Conservation (phyloP, 2,113 vertebrate species). For the Trachemys scripta region DNA sequence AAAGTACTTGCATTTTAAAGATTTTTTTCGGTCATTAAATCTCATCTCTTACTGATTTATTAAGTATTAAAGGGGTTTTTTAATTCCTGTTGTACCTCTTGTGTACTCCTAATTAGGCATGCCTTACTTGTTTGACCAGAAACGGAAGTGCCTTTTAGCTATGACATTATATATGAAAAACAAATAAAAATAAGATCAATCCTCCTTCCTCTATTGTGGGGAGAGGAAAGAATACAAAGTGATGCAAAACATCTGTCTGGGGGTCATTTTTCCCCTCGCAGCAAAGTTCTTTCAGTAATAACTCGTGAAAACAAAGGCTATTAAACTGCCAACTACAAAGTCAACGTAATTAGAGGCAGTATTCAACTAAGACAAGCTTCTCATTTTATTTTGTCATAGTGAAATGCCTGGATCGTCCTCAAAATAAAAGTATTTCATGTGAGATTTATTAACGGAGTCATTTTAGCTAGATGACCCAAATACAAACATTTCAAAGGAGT, state of each 20-base stretch:
- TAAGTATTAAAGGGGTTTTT: constrained; percentile 53
- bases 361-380: constrained; percentile 52
- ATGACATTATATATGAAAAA: constrained; percentile 76
- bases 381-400: constrained; percentile 45
- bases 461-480: constrained; percentile 33
- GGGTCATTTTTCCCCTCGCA: constrained; percentile 68
- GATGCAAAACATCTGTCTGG: constrained; percentile 65
- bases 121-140: constrained; percentile 78
- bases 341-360: constrained; percentile 50
- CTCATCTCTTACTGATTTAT: neutral
- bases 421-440: constrained; percentile 1
- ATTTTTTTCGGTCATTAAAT: neutral
- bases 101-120: constrained; percentile 81
- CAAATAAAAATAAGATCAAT: constrained; percentile 78
- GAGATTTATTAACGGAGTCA: constrained; percentile 31
- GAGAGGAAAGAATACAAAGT: constrained; percentile 60
- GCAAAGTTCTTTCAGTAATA: constrained; percentile 70
- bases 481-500: neutral
- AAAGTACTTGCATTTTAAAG: constrained; percentile 47
- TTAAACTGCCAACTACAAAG: constrained; percentile 68
- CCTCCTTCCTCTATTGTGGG: constrained; percentile 69
- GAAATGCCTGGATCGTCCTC: constrained; percentile 8
- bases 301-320: constrained; percentile 62
- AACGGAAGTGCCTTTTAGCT: constrained; percentile 78
- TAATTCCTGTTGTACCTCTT: constrained; percentile 61